Percentiles rank a stretch among this genome's conserved stretches.
Conservation (phyloP, 2,888 invertebrate genomes). For the Morpho achilles region DNA sequence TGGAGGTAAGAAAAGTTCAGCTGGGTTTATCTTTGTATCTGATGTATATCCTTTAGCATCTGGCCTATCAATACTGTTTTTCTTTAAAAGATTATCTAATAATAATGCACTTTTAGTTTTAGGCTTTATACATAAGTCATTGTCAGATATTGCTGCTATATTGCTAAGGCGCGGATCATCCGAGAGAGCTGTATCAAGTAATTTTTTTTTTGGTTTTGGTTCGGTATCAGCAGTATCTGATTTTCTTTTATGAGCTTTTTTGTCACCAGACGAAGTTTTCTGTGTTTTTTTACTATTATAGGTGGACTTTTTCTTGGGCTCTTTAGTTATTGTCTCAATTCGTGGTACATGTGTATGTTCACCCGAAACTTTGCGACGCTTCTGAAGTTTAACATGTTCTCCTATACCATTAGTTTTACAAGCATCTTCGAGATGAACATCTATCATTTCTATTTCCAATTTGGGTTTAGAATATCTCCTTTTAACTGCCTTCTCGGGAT, state of each 20-base stretch:
- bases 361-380: conserved; percentile 73
- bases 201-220: conserved; percentile 51
- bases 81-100: conserved; percentile 77
- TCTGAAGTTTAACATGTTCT: conserved; percentile 74
- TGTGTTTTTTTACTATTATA: conserved; percentile 45
- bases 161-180: conserved; percentile 51
- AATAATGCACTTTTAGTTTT: conserved; percentile 71
- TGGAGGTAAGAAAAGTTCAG: conserved; percentile 65
- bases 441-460: conserved; percentile 71
- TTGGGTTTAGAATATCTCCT: conserved; percentile 69
- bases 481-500: conserved; percentile 58
- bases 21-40: conserved; percentile 62
- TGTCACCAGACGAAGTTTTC: conserved; percentile 51
- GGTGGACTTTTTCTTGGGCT: conserved; percentile 48
- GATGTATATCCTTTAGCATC: conserved; percentile 57
- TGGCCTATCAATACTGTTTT: conserved; percentile 78
- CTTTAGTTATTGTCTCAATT: conserved; percentile 51
- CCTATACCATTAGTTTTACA: conserved; percentile 73
- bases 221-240: conserved; percentile 40
- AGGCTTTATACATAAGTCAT: conserved; percentile 46
- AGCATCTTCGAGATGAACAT: conserved; percentile 64
- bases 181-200: conserved; percentile 46
- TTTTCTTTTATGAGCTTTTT: conserved; percentile 71
- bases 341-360: conserved; percentile 52
- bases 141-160: conserved; percentile 41